Evolutionary conservation across 2,888 invertebrate genomes (phyloP).

Genomic region (Leucoptera coffeella): DNA sequence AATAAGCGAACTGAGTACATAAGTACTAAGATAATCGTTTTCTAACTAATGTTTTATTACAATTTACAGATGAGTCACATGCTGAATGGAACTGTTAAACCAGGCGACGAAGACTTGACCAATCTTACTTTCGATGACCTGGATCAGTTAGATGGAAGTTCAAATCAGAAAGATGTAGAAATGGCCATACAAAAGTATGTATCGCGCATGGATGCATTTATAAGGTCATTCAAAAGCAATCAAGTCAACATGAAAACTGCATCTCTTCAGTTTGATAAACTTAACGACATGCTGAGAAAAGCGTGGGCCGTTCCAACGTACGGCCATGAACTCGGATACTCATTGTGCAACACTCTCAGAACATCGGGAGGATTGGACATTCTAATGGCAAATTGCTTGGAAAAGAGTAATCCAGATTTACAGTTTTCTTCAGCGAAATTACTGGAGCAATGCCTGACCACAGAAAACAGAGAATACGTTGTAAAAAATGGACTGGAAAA

Average conservation of each 20-base stretch:
- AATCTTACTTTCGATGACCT: conserved; percentile 71
- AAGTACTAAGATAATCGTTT: no score
- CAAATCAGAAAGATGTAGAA: conserved; percentile 75
- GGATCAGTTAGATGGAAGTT: conserved; percentile 65
- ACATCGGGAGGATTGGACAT: conserved; percentile 85
- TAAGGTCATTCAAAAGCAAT: conserved; percentile 60
- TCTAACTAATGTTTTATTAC: no score
- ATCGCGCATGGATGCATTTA: conserved; percentile 64
- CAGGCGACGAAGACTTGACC: conserved; percentile 64
- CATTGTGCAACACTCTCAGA: conserved; percentile 85
- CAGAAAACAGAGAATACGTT: conserved; percentile 89
- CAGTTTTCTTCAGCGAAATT: conserved; percentile 86
- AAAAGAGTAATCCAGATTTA: conserved; percentile 65
- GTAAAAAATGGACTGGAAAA: conserved; percentile 88
- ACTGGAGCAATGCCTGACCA: conserved; percentile 90
- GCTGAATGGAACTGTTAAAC: conserved; percentile 58
- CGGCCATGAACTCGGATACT: conserved; percentile 89
- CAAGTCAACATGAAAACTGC: conserved; percentile 58
- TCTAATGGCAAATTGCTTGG: conserved; percentile 79
- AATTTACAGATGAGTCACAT: conserved; percentile 55
- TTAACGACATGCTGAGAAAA: conserved; percentile 80
- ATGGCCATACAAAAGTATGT: conserved; percentile 78
- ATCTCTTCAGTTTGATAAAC: conserved; percentile 63
- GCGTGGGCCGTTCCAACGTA: conserved; percentile 97
- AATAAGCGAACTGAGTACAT: no score